These are phyloP conservation scores for Ashinkailepas kermadecensis DNA, from an alignment of 2,888 invertebrate species.

Conservation along the genomic window DNA sequence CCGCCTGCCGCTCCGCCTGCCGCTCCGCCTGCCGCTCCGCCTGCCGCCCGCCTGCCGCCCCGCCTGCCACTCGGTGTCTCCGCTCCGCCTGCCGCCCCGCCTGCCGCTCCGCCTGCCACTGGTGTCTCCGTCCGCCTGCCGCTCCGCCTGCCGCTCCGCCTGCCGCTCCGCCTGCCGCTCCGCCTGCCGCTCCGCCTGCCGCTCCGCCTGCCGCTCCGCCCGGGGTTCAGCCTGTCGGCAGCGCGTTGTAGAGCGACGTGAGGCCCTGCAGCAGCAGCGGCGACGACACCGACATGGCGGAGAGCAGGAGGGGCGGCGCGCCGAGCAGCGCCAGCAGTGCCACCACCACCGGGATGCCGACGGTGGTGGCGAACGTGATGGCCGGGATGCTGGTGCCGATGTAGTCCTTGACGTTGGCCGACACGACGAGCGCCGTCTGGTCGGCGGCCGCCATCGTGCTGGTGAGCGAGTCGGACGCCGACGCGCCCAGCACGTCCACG, in stretches of 20 bases:
- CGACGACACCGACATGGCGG: constrained; percentile 13
- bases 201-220: no score
- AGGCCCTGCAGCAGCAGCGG: background rate
- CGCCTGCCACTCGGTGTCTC: no score
- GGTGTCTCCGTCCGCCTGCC: no score
- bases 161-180: no score
- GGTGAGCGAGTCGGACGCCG: background rate
- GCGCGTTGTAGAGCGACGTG: background rate
- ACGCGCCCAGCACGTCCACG: background rate
- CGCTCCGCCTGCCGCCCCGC: no score
- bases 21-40: no score
- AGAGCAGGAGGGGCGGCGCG: constrained; percentile 12
- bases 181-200: no score
- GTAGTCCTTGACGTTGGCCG: constrained; percentile 14
- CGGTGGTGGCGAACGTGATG: constrained; percentile 19
- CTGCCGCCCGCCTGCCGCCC: no score
- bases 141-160: no score
- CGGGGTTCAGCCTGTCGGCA: background rate
- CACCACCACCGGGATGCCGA: constrained; percentile 16
- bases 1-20: no score
- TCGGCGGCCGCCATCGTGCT: constrained; percentile 7
- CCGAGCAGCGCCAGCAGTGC: constrained; percentile 19
- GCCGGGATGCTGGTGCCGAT: background rate
- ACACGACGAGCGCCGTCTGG: constrained; percentile 9
- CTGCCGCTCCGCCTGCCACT: no score